A percentile compares a stretch with the other conserved stretches of the same genome.
phyloP scores from a whole-genome alignment of 92 coral and sea anemone species.

The Epizoanthus scotinus region DNA sequence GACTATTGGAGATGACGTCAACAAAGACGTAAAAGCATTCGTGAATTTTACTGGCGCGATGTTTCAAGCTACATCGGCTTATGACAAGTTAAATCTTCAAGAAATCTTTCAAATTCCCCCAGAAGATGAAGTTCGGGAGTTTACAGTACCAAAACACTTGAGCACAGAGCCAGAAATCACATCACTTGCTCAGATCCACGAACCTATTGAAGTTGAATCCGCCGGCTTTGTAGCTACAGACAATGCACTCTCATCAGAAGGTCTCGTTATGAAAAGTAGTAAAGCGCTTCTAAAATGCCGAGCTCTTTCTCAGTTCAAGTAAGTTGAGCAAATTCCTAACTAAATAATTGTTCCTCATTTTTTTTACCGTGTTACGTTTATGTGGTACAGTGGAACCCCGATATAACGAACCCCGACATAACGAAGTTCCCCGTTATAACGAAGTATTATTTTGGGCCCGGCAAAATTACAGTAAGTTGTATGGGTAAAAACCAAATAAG shows the following conservation, averaged over 20 bases:
- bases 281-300: background rate
- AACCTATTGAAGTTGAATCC: conserved; percentile 11
- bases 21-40: background rate
- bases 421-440: no score
- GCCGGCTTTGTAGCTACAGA: background rate
- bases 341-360: no score
- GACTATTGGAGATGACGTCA: background rate
- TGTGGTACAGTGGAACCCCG: no score
- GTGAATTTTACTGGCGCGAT: background rate
- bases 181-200: background rate
- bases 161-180: background rate
- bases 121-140: background rate
- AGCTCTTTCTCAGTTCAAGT: conserved; percentile 2
- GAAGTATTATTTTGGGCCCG: no score
- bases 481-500: no score
- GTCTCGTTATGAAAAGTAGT: conserved; percentile 21
- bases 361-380: no score
- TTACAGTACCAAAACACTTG: background rate
- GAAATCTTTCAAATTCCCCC: background rate
- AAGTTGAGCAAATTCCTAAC: background rate
- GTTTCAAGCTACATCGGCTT: conserved; percentile 10
- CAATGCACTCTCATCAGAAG: conserved; percentile 19
- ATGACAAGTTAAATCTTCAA: background rate
- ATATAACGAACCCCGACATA: no score
- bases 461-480: no score